Evolutionary conservation across 2,113 vertebrate genomes (phyloP).

Genomic region (Loxodonta africana): DNA sequence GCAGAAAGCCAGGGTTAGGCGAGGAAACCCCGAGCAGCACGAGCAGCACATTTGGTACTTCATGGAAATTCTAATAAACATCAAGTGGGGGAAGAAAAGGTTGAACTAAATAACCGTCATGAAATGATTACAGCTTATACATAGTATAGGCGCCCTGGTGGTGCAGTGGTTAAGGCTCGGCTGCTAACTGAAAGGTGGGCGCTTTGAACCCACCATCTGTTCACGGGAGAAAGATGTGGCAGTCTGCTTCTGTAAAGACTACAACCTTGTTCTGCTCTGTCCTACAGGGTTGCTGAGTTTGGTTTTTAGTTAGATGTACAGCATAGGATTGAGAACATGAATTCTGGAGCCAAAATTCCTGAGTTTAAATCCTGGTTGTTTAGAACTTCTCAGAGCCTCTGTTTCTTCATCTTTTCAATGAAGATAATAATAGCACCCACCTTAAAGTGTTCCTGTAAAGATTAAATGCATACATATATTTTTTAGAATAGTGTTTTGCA

Average conservation of each 20-base stretch:
- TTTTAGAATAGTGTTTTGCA: slow-evolving; percentile 39
- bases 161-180: background rate
- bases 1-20: background rate
- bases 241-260: too few species aligned
- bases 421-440: background rate
- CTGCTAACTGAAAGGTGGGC: background rate
- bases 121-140: slow-evolving; percentile 44
- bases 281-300: too few species aligned
- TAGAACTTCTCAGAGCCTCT: background rate
- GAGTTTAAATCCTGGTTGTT: background rate
- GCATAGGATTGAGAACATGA: too few species aligned
- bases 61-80: background rate
- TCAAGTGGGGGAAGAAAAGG: background rate
- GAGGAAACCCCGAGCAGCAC: background rate
- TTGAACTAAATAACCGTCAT: background rate
- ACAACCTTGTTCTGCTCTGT: too few species aligned
- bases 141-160: background rate
- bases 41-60: slow-evolving; percentile 2
- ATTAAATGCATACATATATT: background rate
- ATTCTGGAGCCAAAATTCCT: too few species aligned
- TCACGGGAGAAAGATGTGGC: too few species aligned
- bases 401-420: slow-evolving; percentile 9
- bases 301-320: too few species aligned
- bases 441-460: background rate
- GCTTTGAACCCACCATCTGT: background rate